phyloP scores from a whole-genome alignment of 2,888 invertebrate species.

The Dione vanillae region DNA sequence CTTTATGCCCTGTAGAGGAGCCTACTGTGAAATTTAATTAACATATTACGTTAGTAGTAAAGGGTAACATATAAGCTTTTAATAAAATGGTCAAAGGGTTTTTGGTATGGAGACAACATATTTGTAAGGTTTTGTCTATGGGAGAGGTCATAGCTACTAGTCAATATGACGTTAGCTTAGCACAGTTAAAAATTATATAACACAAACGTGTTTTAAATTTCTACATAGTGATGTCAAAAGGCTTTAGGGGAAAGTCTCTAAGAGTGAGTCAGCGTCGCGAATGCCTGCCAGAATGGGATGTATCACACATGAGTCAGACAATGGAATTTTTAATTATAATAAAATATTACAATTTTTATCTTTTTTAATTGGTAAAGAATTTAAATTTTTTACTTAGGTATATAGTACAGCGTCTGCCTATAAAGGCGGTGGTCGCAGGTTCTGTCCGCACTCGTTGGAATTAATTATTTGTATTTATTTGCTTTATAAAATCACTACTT shows the following conservation, averaged over 20 bases:
- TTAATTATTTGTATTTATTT: not conserved
- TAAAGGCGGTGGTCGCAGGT: not conserved
- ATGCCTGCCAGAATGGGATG: constrained; percentile 31
- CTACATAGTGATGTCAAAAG: constrained; percentile 25
- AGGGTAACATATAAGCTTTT: not conserved
- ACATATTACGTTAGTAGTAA: not conserved
- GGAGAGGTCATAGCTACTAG: no score
- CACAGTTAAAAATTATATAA: not conserved
- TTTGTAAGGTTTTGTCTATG: no score
- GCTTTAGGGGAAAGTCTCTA: constrained; percentile 36
- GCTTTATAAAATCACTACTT: no score
- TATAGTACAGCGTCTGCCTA: not conserved
- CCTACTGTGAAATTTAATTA: not conserved
- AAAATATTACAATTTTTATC: not conserved
- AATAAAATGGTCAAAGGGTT: not conserved
- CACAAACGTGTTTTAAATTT: not conserved
- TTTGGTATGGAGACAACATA: not conserved
- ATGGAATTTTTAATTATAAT: constrained; percentile 24
- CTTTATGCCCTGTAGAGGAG: not conserved
- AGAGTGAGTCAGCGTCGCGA: constrained; percentile 40
- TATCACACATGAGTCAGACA: constrained; percentile 30
- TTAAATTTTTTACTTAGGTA: not conserved
- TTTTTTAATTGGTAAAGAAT: not conserved
- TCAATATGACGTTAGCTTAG: no score
- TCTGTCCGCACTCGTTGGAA: not conserved